These are phyloP conservation scores for Xylota sylvarum DNA, from an alignment of 2,888 invertebrate genomes.

Conservation along the genomic window DNA sequence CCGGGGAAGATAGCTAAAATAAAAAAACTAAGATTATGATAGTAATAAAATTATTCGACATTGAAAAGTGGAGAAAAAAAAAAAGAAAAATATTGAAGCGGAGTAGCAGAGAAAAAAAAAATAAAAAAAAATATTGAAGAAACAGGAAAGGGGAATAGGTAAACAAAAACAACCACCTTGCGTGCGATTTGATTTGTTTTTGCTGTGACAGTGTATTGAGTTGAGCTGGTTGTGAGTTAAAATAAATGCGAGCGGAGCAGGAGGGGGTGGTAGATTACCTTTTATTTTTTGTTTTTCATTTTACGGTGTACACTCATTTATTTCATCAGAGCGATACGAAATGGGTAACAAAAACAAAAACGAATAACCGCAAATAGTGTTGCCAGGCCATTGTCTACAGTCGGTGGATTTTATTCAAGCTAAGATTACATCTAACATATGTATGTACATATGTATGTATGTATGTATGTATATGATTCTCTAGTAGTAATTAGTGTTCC, in stretches of 20 bases:
- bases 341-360: constrained; percentile 70
- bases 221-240: constrained; percentile 6
- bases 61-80: constrained; percentile 57
- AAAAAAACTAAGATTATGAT: constrained; percentile 41
- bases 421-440: neutral
- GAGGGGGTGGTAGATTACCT: constrained; percentile 52
- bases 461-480: too few species aligned
- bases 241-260: constrained; percentile 4
- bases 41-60: constrained; percentile 57
- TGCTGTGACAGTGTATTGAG: constrained; percentile 25
- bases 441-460: too few species aligned
- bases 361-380: constrained; percentile 65
- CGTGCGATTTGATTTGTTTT: constrained; percentile 68
- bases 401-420: neutral
- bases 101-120: constrained; percentile 22
- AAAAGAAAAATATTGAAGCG: constrained; percentile 21
- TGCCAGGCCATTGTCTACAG: constrained; percentile 36
- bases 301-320: constrained; percentile 58
- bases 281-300: constrained; percentile 21
- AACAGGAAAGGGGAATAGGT: constrained; percentile 67
- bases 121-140: constrained; percentile 39
- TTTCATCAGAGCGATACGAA: constrained; percentile 69
- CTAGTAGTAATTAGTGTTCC: too few species aligned
- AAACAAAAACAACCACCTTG: constrained; percentile 77
- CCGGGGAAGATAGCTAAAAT: neutral